Conservation (phyloP, 2,113 vertebrate species). For the Ailurus styani region DNA sequence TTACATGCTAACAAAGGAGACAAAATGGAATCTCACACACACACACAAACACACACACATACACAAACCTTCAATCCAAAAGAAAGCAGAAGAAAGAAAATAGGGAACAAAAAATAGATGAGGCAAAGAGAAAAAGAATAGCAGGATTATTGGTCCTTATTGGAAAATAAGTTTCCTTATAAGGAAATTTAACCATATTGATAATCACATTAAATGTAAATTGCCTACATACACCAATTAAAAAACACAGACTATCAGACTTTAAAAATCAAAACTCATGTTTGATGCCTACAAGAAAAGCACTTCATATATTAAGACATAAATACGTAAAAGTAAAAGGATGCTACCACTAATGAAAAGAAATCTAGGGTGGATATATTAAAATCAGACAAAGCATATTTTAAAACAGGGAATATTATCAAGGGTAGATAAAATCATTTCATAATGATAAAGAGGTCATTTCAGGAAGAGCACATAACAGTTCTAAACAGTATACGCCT, state of each 20-base stretch:
- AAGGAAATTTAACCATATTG: neutral
- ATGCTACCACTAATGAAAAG: neutral
- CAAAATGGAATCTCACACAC: neutral
- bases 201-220: neutral
- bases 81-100: neutral
- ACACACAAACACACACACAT: neutral
- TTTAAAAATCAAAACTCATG: neutral
- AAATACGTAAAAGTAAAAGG: neutral
- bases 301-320: neutral
- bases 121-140: neutral
- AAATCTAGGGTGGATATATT: neutral
- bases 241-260: neutral
- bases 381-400: slow-evolving; percentile 1
- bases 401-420: neutral
- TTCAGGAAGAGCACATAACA: neutral
- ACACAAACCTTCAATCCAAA: neutral
- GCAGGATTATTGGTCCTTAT: too few species aligned
- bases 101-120: neutral
- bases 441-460: neutral
- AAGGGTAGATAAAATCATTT: neutral
- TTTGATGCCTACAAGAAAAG: neutral
- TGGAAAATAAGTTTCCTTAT: too few species aligned
- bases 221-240: neutral
- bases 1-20: neutral
- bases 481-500: neutral